Conservation (phyloP, 2,113 vertebrate genomes). For the Amia ocellicauda region DNA sequence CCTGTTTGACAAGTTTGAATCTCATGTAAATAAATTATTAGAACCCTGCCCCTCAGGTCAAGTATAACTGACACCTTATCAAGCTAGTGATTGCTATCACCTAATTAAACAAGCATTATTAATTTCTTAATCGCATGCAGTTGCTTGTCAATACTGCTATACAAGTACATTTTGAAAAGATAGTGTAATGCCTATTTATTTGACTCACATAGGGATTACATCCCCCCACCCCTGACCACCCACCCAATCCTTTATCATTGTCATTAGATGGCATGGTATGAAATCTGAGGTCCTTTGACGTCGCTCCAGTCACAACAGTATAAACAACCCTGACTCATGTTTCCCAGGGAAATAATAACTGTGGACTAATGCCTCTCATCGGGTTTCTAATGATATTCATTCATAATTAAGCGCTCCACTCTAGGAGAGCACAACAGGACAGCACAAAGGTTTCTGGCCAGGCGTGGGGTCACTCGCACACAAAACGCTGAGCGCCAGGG, state of each 20-base stretch:
- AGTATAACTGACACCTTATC: constrained; percentile 16
- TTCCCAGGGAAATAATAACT: constrained; percentile 47
- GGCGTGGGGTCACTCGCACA: constrained; percentile 44
- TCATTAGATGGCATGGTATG: constrained; percentile 31
- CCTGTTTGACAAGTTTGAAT: constrained; percentile 7
- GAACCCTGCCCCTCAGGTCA: constrained; percentile 16
- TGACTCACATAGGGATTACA: background rate
- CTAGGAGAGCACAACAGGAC: constrained; percentile 41
- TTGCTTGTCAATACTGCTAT: background rate
- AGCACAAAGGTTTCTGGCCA: constrained; percentile 24
- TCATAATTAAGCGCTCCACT: constrained; percentile 58
- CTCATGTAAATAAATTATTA: constrained; percentile 39
- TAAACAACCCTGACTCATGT: constrained; percentile 32
- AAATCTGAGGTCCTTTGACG: constrained; percentile 43
- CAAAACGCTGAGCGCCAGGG: constrained; percentile 49
- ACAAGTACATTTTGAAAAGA: background rate
- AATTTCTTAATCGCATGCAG: background rate
- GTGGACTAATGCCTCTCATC: constrained; percentile 44
- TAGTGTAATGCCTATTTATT: background rate
- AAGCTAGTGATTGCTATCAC: constrained; percentile 11
- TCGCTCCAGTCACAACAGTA: constrained; percentile 33
- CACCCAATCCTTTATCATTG: constrained; percentile 13
- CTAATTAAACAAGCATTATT: background rate
- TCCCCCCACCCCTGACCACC: background rate
- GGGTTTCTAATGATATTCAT: constrained; percentile 67